Percentiles rank a stretch among this genome's conserved stretches.
Evolutionary conservation across 2,113 vertebrate genomes (phyloP).

Genomic region (Phaethornis superciliosus): DNA sequence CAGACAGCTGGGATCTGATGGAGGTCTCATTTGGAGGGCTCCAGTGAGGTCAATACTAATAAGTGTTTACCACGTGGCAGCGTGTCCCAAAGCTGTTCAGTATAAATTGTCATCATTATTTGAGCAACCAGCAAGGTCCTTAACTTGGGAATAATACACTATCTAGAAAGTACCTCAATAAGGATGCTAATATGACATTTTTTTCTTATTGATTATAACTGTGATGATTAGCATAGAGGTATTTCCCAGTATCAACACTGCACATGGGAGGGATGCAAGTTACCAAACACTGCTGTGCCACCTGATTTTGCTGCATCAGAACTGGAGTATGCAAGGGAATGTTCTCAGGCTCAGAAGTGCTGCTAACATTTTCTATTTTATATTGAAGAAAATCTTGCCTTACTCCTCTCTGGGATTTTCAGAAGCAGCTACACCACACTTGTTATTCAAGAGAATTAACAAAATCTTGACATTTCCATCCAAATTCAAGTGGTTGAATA

Average conservation of each 20-base stretch:
- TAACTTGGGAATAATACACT: not conserved
- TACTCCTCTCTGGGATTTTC: not conserved
- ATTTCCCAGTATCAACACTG: not conserved
- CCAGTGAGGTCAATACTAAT: not conserved
- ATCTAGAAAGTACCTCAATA: not conserved
- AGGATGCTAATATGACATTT: not conserved
- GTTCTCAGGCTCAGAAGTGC: not conserved
- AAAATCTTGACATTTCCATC: not conserved
- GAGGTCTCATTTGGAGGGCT: not conserved
- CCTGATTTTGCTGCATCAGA: not conserved
- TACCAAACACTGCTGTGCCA: not conserved
- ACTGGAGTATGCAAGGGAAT: not conserved
- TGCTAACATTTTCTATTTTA: not conserved
- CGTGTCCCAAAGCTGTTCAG: not conserved
- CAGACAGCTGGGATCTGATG: not conserved
- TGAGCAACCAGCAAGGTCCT: not conserved
- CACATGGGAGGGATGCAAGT: not conserved
- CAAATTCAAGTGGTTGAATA: not conserved
- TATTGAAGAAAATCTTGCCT: not conserved
- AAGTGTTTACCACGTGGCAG: not conserved
- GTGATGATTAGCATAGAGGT: not conserved
- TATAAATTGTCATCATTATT: not conserved
- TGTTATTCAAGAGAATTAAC: not conserved
- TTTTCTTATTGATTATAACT: not conserved
- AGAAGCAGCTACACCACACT: not conserved